Percentiles rank a stretch among this genome's conserved stretches.
Evolutionary conservation across 2,888 invertebrate genomes (phyloP).

Genomic region (Cataglyphis cursor): DNA sequence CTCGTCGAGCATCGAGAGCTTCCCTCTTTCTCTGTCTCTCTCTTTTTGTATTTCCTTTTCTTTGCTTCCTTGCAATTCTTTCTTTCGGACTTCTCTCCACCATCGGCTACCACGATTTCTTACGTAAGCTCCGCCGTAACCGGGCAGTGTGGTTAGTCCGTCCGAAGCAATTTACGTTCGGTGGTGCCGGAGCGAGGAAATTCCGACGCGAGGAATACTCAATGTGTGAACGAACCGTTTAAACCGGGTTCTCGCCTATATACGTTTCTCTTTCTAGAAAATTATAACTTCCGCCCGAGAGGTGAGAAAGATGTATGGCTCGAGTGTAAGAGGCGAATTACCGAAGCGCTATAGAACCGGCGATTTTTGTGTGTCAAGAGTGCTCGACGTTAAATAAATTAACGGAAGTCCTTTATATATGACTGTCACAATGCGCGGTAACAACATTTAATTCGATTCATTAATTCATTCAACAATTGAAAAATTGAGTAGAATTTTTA

Average conservation of each 20-base stretch:
- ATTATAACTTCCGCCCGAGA: slow-evolving; percentile 53
- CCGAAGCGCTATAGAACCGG: slow-evolving; percentile 6
- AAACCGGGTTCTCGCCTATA: slow-evolving; percentile 31
- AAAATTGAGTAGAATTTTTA: not conserved
- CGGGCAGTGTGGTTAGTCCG: slow-evolving; percentile 28
- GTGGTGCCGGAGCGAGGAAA: slow-evolving; percentile 40
- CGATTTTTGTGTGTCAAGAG: slow-evolving; percentile 23
- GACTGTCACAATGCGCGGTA: not conserved
- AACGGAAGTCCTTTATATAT: not conserved
- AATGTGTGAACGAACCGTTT: slow-evolving; percentile 28
- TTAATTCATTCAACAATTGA: not conserved
- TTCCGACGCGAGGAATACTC: slow-evolving; percentile 39
- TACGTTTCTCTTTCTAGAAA: slow-evolving; percentile 27
- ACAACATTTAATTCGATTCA: not conserved
- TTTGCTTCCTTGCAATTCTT: slow-evolving; percentile 13
- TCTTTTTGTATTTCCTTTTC: not conserved
- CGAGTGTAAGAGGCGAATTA: slow-evolving; percentile 26
- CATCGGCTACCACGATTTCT: slow-evolving; percentile 39
- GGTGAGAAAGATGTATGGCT: slow-evolving; percentile 35
- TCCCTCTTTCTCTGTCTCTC: not conserved
- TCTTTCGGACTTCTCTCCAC: slow-evolving; percentile 26
- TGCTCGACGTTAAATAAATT: slow-evolving; percentile 8
- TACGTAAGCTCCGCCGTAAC: slow-evolving; percentile 48
- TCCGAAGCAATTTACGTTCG: slow-evolving; percentile 54
- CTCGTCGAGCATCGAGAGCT: slow-evolving; percentile 48